phyloP scores from a whole-genome alignment of 2,797 vertebrate species.

The Coregonus suidteri region DNA sequence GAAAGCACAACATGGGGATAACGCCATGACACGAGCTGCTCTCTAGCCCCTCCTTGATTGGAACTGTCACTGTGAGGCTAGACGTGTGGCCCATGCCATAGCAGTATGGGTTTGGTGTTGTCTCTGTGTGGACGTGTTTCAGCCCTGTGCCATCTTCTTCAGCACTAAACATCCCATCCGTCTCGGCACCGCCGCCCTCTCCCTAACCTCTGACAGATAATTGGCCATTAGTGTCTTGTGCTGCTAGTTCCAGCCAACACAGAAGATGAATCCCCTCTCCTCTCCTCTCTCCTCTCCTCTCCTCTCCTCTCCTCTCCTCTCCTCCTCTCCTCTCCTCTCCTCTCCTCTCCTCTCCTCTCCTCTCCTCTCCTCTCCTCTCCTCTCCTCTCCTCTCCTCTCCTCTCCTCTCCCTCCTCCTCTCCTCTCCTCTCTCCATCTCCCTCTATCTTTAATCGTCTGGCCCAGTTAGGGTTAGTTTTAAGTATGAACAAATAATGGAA shows the following conservation, averaged over 20 bases:
- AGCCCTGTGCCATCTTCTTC: neutral
- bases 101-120: neutral
- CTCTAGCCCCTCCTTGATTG: neutral
- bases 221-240: conserved; percentile 32
- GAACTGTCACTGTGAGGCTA: neutral
- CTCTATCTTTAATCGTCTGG: neutral
- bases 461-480: conserved; percentile 16
- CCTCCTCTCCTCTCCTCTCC: too few species aligned
- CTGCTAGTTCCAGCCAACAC: conserved; percentile 14
- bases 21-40: too few species aligned
- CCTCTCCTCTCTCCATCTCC: neutral
- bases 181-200: neutral
- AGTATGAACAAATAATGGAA: conserved; percentile 57
- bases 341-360: neutral
- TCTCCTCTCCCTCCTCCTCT: neutral
- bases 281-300: too few species aligned
- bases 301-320: too few species aligned
- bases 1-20: neutral
- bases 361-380: neutral
- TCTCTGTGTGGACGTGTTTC: neutral
- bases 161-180: neutral
- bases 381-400: neutral
- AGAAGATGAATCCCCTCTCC: conserved; percentile 23
- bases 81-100: neutral
- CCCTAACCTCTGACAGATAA: conserved; percentile 24